Base-by-base conservation (phyloP, 2,113 vertebrate genomes). In the Rostratula benghalensis region DNA sequence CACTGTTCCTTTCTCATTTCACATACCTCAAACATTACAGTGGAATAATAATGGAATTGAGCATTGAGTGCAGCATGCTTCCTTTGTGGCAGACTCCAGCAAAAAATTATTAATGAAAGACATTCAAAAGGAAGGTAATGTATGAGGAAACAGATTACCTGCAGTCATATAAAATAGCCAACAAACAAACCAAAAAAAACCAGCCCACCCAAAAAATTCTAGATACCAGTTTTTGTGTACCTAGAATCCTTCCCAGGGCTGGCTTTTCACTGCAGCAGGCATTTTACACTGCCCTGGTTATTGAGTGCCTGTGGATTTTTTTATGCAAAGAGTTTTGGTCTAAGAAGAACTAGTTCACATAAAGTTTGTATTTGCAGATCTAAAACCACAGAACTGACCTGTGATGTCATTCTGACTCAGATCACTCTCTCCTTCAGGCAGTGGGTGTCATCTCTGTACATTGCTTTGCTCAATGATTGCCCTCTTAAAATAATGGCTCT, bases 391-490 rank as follows among this genome's bases (percentile, higher is more conserved):
- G 71, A 83, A 64, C 31, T 87, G 73, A 64, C 35, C 75, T 75
- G 35, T 88, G 65, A 73, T 96, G 93, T 93, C 95, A 46, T 51
- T 92, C 77, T 63, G 53, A 60, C 89, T 95, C 92, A 91, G 41
- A 83, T 96, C 94, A 92, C 77, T 46, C 74, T 13, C 69, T 94
- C 91, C 94, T 96, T 93, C 57, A 74, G 96, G 96, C 92, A 71
- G 45, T 41, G n/a, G 69, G 82, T 92, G 92, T 89, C 94, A 79
- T 87, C 21, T 89, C 53, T 83, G 45, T 79, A 8, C 73, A 33
- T 68, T 45, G 53, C 65, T 89, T 71, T 73, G 6, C 41, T 87
- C 69, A 61, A 17, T 96, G 95, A 95, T 56, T 86, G 69, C 17
- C 78, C 60, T 78, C 80, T 54, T 63, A 69, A 94, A 94, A 71